phyloP scores from a whole-genome alignment of 1,140 invertebrate genomes.

The Andricus grossulariae region DNA sequence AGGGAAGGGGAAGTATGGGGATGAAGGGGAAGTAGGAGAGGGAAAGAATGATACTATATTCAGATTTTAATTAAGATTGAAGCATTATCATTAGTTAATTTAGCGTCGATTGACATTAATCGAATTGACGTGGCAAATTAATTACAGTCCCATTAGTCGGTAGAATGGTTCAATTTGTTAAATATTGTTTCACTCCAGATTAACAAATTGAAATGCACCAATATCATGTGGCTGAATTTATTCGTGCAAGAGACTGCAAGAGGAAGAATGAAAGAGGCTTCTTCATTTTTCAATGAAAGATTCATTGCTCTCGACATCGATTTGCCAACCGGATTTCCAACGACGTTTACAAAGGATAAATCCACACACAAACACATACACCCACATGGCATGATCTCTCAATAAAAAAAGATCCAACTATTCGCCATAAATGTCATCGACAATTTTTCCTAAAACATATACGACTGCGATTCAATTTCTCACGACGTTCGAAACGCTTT shows the following conservation, averaged over 20 bases:
- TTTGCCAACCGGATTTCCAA: slow-evolving; percentile 32
- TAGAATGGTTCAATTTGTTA: slow-evolving; percentile 54
- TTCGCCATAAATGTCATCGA: slow-evolving; percentile 21
- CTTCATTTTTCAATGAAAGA: slow-evolving; percentile 36
- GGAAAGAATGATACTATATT: background rate
- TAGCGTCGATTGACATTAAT: slow-evolving; percentile 65
- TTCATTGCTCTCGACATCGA: slow-evolving; percentile 38
- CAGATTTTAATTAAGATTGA: too few relatives aligned
- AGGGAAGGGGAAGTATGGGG: background rate
- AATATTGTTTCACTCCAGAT: background rate
- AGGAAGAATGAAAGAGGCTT: slow-evolving; percentile 7
- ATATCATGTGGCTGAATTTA: background rate
- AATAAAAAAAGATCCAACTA: slow-evolving; percentile 41
- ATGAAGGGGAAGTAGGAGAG: background rate
- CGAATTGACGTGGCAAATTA: slow-evolving; percentile 63
- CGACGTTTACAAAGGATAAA: slow-evolving; percentile 30
- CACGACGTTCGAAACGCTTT: slow-evolving; percentile 36
- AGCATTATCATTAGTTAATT: slow-evolving; percentile 45
- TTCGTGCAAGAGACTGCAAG: background rate
- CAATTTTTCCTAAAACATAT: slow-evolving; percentile 41
- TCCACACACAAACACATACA: background rate
- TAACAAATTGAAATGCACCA: background rate
- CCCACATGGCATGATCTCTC: slow-evolving; percentile 12
- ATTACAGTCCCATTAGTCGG: slow-evolving; percentile 66
- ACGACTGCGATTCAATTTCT: slow-evolving; percentile 42